phyloP scores from a whole-genome alignment of 2,888 invertebrate genomes.

The Scaptomyza flava region DNA sequence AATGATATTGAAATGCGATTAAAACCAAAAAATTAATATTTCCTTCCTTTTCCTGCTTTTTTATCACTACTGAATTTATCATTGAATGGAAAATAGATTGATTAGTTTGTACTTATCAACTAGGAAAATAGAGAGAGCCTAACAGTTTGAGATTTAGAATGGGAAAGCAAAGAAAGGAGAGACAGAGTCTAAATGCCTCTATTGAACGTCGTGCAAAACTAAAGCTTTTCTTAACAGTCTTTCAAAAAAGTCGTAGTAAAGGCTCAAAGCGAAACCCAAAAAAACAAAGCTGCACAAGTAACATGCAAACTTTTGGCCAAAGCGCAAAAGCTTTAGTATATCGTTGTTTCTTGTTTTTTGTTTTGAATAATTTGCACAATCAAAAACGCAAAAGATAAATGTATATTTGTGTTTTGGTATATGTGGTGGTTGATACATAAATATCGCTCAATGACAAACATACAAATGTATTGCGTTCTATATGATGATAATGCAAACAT shows the following conservation, averaged over 20 bases:
- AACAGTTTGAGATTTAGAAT: not conserved
- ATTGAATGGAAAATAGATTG: too few species aligned
- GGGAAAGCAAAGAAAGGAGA: not conserved
- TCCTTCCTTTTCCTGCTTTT: too few species aligned
- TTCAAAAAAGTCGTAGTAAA: not conserved
- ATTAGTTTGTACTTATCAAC: too few species aligned
- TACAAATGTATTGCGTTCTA: conserved; percentile 4
- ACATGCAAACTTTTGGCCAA: conserved; percentile 1
- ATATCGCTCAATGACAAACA: conserved; percentile 3
- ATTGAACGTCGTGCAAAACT: not conserved
- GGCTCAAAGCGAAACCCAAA: not conserved
- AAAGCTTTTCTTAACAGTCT: not conserved
- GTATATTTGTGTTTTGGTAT: conserved; percentile 4
- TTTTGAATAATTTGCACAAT: not conserved
- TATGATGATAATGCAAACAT: conserved; percentile 2
- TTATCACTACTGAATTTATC: too few species aligned
- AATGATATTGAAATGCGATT: too few species aligned
- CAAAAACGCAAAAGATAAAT: conserved; percentile 4
- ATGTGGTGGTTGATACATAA: conserved; percentile 3
- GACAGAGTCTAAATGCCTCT: too few species aligned
- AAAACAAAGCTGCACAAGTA: not conserved
- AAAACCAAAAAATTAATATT: too few species aligned
- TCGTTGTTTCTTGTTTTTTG: not conserved
- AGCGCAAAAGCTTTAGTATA: not conserved
- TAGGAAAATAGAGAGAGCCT: not conserved